phyloP scores from a whole-genome alignment of 1,140 invertebrate species.

The Hycleus phaleratus region DNA sequence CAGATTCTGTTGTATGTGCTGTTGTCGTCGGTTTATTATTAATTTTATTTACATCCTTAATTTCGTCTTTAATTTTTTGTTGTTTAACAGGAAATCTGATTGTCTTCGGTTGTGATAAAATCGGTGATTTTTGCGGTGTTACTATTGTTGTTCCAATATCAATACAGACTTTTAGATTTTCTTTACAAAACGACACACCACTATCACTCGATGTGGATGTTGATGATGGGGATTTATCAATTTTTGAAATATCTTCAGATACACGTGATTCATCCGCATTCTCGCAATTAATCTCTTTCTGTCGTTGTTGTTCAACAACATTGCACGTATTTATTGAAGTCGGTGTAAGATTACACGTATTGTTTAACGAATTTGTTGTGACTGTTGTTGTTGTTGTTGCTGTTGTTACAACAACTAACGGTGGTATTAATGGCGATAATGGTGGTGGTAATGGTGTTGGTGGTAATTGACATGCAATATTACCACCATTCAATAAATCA shows the following conservation, averaged over 20 bases:
- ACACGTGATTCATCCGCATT: no score
- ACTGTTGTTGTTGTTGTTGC: constrained; percentile 1
- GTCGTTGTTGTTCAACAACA: neutral
- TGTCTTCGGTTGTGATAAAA: constrained; percentile 67
- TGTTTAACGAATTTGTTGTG: neutral
- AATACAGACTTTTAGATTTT: constrained; percentile 30
- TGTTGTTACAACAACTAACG: constrained; percentile 1
- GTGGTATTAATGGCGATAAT: neutral
- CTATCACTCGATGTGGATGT: constrained; percentile 31
- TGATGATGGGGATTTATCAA: constrained; percentile 7
- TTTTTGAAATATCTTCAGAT: neutral
- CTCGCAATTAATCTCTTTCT: no score
- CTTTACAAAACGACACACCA: constrained; percentile 25
- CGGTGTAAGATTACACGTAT: neutral
- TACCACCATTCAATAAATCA: no score
- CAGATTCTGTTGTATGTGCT: constrained; percentile 41
- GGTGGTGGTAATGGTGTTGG: neutral
- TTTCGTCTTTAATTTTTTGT: constrained; percentile 30
- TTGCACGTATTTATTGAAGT: neutral
- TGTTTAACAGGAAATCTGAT: constrained; percentile 63
- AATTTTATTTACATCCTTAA: constrained; percentile 10
- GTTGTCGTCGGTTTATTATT: constrained; percentile 1
- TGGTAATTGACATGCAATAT: neutral
- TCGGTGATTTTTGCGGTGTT: constrained; percentile 47
- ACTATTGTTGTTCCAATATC: constrained; percentile 19